Base-by-base conservation (phyloP, 2,888 invertebrate species). In the Oegoconia quadripuncta region DNA sequence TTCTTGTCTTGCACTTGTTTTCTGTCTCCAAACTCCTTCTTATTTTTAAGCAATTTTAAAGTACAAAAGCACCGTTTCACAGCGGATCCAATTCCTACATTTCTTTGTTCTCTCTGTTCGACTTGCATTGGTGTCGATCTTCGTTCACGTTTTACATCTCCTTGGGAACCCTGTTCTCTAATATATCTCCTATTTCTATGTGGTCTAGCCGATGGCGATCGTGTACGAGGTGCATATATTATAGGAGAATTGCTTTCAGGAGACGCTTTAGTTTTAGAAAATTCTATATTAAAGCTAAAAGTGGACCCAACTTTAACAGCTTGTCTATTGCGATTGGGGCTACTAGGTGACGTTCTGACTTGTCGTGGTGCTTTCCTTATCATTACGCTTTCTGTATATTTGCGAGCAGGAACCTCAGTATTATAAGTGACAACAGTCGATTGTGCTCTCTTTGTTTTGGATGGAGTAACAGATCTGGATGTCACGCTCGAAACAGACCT, bases 401-500 rank as follows among this genome's bases (percentile, higher is more conserved):
- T 41, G 37, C 33, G 42, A 16, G 31, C 29, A 6, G 41, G 39
- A 30, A 41, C 31, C 28, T 46, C 36, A 26, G 39, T 50, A 33
- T 50, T 48, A 9, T 46, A 34, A 11, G 38, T 36, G 25, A 39
- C 31, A 15, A 44, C 42, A 39, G 43, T 30, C n/a, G 59, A 65
- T 42, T 64, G 54, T 4, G 55, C 51, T 22, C 49, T 53, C 41
- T 64, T 64, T 15, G 48, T 37, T 58, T 44, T 61, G 4, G 27
- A 3, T 9, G 23, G 27, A 27, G 27, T n/a, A 1, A 13, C 13
- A 13, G 27, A 13, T 27, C 34, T 53, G 26, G 55, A 44, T 7
- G 56, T 48, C 15, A 54, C 37, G 45, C 58, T 65, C 5, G 59
- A 55, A 12, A 51, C 49, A 33, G 65, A 64, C 41, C 54, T 61